Conservation (phyloP, 2,888 invertebrate species). For the Mycogona germanica region DNA sequence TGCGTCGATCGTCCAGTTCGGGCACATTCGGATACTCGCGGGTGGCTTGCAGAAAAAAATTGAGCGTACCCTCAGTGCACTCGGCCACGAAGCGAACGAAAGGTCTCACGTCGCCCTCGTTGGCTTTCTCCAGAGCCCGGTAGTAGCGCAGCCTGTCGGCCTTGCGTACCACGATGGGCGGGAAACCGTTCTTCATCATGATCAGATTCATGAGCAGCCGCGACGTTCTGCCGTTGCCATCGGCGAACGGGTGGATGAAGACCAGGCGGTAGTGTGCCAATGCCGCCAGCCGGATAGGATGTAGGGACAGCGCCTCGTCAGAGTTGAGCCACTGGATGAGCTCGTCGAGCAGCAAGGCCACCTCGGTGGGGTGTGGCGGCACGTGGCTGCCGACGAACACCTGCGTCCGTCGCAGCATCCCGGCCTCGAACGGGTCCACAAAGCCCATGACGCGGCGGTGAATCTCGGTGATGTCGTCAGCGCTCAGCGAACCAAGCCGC, state of each 20-base stretch:
- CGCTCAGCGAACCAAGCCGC: slow-evolving; percentile 59
- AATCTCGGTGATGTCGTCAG: slow-evolving; percentile 81
- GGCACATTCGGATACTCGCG: slow-evolving; percentile 42
- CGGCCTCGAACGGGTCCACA: slow-evolving; percentile 86
- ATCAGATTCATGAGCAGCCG: slow-evolving; percentile 91
- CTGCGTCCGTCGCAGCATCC: slow-evolving; percentile 72
- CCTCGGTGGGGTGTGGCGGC: slow-evolving; percentile 74
- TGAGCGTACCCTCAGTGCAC: slow-evolving; percentile 76
- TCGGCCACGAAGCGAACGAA: slow-evolving; percentile 93
- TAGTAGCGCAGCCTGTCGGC: slow-evolving; percentile 60
- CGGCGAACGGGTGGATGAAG: slow-evolving; percentile 91
- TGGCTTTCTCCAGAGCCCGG: slow-evolving; percentile 76
- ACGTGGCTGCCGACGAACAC: slow-evolving; percentile 93
- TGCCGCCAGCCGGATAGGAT: slow-evolving; percentile 89
- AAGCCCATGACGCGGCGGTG: slow-evolving; percentile 86
- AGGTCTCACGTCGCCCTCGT: slow-evolving; percentile 87
- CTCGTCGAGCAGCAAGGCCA: slow-evolving; percentile 67
- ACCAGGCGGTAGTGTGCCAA: slow-evolving; percentile 94
- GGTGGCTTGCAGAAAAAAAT: slow-evolving; percentile 74
- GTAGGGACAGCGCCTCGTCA: slow-evolving; percentile 67
- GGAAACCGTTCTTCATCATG: slow-evolving; percentile 83
- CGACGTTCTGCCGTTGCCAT: slow-evolving; percentile 94
- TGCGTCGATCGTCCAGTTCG: slow-evolving; percentile 12
- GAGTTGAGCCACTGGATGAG: slow-evolving; percentile 85
- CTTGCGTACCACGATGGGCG: slow-evolving; percentile 87